These are phyloP conservation scores for Chinchilla lanigera DNA, from an alignment of 2,113 vertebrate species.

Conservation along the genomic window DNA sequence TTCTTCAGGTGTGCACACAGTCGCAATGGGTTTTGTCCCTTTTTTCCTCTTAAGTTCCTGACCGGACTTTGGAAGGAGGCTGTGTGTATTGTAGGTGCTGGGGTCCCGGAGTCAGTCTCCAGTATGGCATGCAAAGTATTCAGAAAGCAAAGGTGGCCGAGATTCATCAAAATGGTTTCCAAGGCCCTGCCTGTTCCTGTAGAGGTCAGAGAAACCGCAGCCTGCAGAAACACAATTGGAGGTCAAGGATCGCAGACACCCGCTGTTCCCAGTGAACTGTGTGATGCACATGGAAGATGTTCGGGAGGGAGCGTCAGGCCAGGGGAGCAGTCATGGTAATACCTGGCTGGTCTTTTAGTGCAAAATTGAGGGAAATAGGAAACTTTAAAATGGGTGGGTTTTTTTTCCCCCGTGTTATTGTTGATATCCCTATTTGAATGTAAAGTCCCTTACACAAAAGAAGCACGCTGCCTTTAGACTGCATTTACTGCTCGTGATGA, in stretches of 20 bases:
- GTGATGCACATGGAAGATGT: background rate
- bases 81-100: background rate
- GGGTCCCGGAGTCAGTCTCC: background rate
- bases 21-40: background rate
- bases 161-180: background rate
- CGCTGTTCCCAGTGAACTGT: background rate
- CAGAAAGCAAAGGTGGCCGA: background rate
- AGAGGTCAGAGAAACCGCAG: slow-evolving; percentile 5
- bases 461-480: slow-evolving; percentile 86
- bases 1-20: background rate
- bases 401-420: slow-evolving; percentile 62
- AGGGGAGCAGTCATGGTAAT: background rate
- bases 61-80: background rate
- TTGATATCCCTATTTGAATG: slow-evolving; percentile 85
- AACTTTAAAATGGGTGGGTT: slow-evolving; percentile 21
- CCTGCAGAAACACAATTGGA: background rate
- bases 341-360: slow-evolving; percentile 48
- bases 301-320: background rate
- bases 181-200: background rate
- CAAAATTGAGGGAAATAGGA: slow-evolving; percentile 18
- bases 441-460: slow-evolving; percentile 86
- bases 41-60: background rate
- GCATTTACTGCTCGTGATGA: slow-evolving; percentile 91
- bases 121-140: background rate
- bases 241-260: background rate